Evolutionary conservation across 2,113 vertebrate species (phyloP), one percentile per base, ranked within the genome.

Genomic region (Opisthocomus hoazin): DNA sequence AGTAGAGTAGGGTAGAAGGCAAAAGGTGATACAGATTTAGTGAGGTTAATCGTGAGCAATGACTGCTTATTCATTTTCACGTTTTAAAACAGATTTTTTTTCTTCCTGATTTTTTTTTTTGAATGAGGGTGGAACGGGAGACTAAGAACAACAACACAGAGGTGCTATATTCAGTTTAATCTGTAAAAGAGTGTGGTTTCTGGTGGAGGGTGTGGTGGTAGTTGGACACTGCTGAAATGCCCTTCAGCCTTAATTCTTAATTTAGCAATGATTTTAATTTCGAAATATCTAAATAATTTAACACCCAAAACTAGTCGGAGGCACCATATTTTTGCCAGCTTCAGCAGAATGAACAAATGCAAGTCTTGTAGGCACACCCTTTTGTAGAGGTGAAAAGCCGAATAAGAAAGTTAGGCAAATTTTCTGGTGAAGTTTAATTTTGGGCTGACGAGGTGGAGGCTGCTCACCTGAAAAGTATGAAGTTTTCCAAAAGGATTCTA

Each of bases 211-310:
- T 81, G 65, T 87, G 69, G 69, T 95, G 34, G 41, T 63, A 78
- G 27, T 18, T 81, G 69, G 56, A 76, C 61, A n/a, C 77, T 87
- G 16, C 43, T 82, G 34, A 79, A 89, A 78, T n/a, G 10, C 69
- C 89, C 64, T 84, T 95, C 43, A 89, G 48, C 48, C 36, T 75
- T 68, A 43, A 68, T 41, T 94, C 84, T 91, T 93, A 63, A 82
- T 92, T 91, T 94, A 89, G 60, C 56, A 81, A 43, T 87, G 64
- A 26, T 83, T 95, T 96, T 89, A 56, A 68, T 89, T 94, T 75
- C 75, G 36, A 21, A 82, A 91, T 84, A 39, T 79, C 34, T 89
- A 79, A 92, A 79, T 94, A 94, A 43, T 60, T 84, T 75, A 76
- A 91, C 48, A 87, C 24, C 24, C 36, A 12, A 68, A 94, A 64